A percentile compares a stretch with the other conserved stretches of the same genome.
Evolutionary conservation across 2,797 vertebrate species (phyloP).

Genomic region (Mormyrops boulengeri): DNA sequence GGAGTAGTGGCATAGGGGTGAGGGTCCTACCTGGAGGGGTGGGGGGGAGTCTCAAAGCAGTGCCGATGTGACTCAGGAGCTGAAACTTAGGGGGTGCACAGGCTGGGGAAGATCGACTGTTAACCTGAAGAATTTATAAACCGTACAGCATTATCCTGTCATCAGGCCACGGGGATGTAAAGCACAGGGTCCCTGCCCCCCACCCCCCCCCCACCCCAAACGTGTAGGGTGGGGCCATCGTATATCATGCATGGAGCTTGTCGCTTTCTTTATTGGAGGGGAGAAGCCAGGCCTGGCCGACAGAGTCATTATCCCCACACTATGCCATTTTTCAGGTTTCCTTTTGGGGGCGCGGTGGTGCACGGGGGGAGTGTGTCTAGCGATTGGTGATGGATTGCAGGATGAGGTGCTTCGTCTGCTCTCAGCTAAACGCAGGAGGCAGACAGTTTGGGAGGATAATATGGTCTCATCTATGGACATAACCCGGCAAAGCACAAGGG

Average conservation of each 20-base stretch:
- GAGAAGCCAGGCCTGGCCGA: conserved; percentile 96
- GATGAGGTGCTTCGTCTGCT: conserved; percentile 83
- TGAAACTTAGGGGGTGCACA: conserved; percentile 71
- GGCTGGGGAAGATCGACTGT: conserved; percentile 88
- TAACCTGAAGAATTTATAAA: conserved; percentile 93
- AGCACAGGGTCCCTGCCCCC: conserved; percentile 87
- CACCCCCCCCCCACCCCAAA: conserved; percentile 85
- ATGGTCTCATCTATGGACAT: neutral
- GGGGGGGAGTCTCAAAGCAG: conserved; percentile 46
- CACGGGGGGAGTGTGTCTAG: conserved; percentile 67
- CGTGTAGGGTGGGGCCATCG: conserved; percentile 74
- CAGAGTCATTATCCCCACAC: conserved; percentile 92
- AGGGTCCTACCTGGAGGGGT: neutral
- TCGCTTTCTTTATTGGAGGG: conserved; percentile 96
- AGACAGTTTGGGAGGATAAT: neutral
- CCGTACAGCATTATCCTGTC: conserved; percentile 91
- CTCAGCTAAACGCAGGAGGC: conserved; percentile 48
- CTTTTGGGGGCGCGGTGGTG: conserved; percentile 77
- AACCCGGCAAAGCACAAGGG: neutral
- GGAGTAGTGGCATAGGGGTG: neutral
- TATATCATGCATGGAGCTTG: conserved; percentile 87
- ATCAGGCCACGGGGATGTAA: conserved; percentile 83
- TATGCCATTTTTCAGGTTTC: conserved; percentile 95
- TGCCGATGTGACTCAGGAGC: conserved; percentile 82
- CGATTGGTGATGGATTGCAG: conserved; percentile 80